Percentiles rank a stretch among this genome's conserved stretches.
phyloP scores from a whole-genome alignment of 2,797 vertebrate genomes.

The Hydrocynus forskahlii region DNA sequence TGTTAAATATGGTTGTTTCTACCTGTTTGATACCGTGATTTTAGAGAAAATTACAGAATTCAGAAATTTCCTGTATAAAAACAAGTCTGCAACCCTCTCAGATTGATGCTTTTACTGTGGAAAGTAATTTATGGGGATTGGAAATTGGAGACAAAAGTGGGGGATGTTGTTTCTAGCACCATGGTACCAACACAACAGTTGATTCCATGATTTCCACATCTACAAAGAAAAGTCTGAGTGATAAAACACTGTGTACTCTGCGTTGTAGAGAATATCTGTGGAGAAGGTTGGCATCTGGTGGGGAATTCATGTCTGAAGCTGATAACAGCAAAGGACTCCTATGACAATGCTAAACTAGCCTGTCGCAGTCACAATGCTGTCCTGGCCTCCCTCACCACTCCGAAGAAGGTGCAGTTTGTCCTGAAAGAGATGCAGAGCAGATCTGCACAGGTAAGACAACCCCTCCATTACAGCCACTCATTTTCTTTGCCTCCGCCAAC shows the following conservation, averaged over 20 bases:
- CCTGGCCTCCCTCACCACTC: constrained; percentile 92
- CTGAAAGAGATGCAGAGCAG: constrained; percentile 92
- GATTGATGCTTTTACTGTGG: background rate
- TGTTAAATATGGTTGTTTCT: background rate
- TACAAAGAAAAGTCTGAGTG: background rate
- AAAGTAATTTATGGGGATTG: background rate
- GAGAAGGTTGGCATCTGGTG: constrained; percentile 92
- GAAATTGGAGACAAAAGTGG: background rate
- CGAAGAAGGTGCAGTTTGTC: constrained; percentile 95
- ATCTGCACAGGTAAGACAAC: constrained; percentile 83
- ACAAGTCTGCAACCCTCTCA: background rate
- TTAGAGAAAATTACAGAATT: background rate
- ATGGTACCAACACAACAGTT: background rate
- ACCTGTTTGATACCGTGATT: background rate
- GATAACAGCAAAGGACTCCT: constrained; percentile 88
- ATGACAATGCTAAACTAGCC: constrained; percentile 93
- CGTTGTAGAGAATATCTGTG: constrained; percentile 90
- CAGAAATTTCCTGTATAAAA: background rate
- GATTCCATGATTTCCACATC: background rate
- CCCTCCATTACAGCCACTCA: background rate
- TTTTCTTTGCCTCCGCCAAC: background rate
- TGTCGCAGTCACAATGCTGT: constrained; percentile 88
- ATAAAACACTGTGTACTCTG: background rate
- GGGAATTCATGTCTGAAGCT: constrained; percentile 94
- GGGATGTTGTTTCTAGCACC: background rate